Evolutionary conservation across 2,797 vertebrate genomes (phyloP).

Genomic region (Clarias laeviceps): DNA sequence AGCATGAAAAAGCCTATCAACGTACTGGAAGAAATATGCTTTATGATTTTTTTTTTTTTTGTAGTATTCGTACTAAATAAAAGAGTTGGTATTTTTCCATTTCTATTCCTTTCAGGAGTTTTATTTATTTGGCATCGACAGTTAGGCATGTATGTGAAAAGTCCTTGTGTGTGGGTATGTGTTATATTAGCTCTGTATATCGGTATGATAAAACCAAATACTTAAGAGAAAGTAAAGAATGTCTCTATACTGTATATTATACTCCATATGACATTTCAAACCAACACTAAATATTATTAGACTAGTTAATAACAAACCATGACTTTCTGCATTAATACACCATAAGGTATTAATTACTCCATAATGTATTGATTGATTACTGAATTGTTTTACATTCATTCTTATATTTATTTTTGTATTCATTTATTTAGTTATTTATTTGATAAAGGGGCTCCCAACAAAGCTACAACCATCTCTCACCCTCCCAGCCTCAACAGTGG

Average conservation of each 20-base stretch:
- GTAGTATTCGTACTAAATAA: background rate
- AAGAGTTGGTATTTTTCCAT: background rate
- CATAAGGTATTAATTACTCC: background rate
- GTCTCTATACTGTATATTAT: background rate
- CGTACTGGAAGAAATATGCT: background rate
- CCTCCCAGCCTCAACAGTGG: too few relatives aligned
- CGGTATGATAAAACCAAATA: background rate
- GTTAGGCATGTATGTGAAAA: background rate
- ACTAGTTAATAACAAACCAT: background rate
- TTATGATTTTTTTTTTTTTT: background rate
- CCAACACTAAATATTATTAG: background rate
- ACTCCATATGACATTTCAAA: background rate
- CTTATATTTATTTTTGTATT: background rate
- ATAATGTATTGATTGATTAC: background rate
- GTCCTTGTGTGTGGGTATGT: background rate
- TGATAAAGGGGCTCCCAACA: too few relatives aligned
- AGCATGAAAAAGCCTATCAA: background rate
- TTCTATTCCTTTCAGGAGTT: background rate
- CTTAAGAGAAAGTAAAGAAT: background rate
- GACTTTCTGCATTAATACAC: background rate
- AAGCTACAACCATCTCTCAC: too few relatives aligned
- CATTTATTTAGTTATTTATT: background rate
- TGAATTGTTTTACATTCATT: background rate
- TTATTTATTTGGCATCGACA: background rate
- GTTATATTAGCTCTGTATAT: background rate